These are phyloP conservation scores for Bufotes viridis DNA, from an alignment of 2,797 vertebrate species.

Conservation along the genomic window DNA sequence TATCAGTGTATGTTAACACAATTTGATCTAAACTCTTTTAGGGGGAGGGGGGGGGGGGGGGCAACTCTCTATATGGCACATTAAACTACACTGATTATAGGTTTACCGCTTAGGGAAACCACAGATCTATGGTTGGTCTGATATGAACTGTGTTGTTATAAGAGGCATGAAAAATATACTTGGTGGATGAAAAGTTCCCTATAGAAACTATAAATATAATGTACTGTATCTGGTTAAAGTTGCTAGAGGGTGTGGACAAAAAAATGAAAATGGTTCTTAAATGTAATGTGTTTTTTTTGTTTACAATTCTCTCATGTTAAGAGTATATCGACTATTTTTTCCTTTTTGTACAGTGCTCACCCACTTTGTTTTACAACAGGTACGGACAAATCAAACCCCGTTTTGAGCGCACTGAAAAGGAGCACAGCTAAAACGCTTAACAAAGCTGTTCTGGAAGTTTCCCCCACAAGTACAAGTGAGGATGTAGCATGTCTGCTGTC, in stretches of 20 bases:
- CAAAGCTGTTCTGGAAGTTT: slow-evolving; percentile 89
- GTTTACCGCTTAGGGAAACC: neutral
- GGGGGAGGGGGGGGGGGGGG: too few species aligned
- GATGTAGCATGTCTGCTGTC: slow-evolving; percentile 67
- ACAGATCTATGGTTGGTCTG: neutral
- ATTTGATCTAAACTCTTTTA: too few species aligned
- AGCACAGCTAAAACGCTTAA: slow-evolving; percentile 78
- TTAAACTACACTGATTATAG: neutral
- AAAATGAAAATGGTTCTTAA: neutral
- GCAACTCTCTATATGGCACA: neutral
- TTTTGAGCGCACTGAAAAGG: slow-evolving; percentile 79
- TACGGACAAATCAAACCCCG: slow-evolving; percentile 76
- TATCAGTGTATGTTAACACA: neutral
- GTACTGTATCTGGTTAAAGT: neutral
- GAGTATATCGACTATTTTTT: neutral
- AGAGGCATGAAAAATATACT: neutral
- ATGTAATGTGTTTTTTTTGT: neutral
- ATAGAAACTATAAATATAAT: neutral
- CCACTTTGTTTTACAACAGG: slow-evolving; percentile 80
- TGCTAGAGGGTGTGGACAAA: neutral
- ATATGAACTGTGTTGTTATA: neutral
- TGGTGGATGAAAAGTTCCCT: too few species aligned
- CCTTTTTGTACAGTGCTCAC: slow-evolving; percentile 74
- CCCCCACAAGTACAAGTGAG: slow-evolving; percentile 84
- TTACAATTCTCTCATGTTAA: neutral